These are phyloP conservation scores for Xylocampa areola DNA, from an alignment of 2,888 invertebrate genomes.

Conservation along the genomic window DNA sequence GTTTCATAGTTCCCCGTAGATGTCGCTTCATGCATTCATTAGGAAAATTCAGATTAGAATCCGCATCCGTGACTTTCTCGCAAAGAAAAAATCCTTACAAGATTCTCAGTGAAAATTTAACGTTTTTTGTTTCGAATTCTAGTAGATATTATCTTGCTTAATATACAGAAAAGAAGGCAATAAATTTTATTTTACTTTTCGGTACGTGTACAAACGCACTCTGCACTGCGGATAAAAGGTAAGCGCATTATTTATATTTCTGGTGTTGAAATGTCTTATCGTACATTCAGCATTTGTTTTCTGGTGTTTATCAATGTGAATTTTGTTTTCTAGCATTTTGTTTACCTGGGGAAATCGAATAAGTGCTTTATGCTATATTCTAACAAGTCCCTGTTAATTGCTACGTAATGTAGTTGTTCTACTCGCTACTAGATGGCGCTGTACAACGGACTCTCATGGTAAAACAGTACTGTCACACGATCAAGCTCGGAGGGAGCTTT, in stretches of 20 bases:
- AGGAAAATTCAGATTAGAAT: constrained; percentile 48
- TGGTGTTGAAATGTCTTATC: neutral
- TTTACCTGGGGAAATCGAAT: constrained; percentile 3
- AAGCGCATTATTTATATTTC: constrained; percentile 31
- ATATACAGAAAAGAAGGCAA: constrained; percentile 20
- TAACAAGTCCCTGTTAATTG: constrained; percentile 27
- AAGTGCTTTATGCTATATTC: constrained; percentile 21
- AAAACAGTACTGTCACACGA: constrained; percentile 53
- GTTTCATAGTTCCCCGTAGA: constrained; percentile 52
- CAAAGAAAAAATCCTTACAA: constrained; percentile 34
- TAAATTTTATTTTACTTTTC: constrained; percentile 13
- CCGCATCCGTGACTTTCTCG: constrained; percentile 25
- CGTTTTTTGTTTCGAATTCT: constrained; percentile 18
- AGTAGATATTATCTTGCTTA: constrained; percentile 12
- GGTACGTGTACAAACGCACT: constrained; percentile 31
- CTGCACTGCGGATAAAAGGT: constrained; percentile 51
- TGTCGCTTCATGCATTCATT: constrained; percentile 40
- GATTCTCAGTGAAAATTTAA: constrained; percentile 22
- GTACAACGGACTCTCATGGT: constrained; percentile 25
- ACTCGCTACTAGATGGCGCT: constrained; percentile 76
- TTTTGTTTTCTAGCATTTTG: neutral
- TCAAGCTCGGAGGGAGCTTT: constrained; percentile 57
- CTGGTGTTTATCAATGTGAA: neutral
- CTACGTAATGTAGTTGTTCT: constrained; percentile 53
- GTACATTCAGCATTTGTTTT: neutral